Evolutionary conservation across 2,888 invertebrate species (phyloP).

Genomic region (Ennomos erosarius): DNA sequence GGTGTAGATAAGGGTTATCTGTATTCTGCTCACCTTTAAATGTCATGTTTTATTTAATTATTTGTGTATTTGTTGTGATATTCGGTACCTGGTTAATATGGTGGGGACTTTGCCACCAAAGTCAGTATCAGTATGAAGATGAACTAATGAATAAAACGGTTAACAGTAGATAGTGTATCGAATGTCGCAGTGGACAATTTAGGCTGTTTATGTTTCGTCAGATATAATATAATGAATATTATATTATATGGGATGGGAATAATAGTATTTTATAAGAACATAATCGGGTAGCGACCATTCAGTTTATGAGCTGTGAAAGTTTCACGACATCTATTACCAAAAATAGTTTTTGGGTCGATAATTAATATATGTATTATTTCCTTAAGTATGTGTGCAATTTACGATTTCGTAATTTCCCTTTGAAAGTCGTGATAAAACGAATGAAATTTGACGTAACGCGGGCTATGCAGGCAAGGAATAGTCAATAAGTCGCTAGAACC

Average conservation of each 20-base stretch:
- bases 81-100: slow-evolving; percentile 9
- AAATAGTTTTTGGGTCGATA: no score
- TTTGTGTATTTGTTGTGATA: slow-evolving; percentile 24
- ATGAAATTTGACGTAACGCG: no score
- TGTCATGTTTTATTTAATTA: slow-evolving; percentile 40
- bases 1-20: slow-evolving; percentile 67
- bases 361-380: no score
- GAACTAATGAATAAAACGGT: slow-evolving; percentile 13
- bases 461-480: no score
- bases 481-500: no score
- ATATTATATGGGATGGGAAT: no score
- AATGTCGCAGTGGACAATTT: background rate
- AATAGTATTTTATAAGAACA: slow-evolving; percentile 14
- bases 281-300: slow-evolving; percentile 12
- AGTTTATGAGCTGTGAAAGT: slow-evolving; percentile 20
- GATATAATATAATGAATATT: no score
- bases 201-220: slow-evolving; percentile 11
- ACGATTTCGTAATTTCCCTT: no score
- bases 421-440: no score
- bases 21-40: slow-evolving; percentile 45
- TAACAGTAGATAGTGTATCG: background rate
- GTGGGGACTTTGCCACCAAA: no score
- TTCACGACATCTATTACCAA: slow-evolving; percentile 3
- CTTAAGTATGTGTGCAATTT: no score
- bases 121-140: slow-evolving; percentile 24